Base-by-base conservation (phyloP, 2,113 vertebrate species). In the Bagarius yarrelli region DNA sequence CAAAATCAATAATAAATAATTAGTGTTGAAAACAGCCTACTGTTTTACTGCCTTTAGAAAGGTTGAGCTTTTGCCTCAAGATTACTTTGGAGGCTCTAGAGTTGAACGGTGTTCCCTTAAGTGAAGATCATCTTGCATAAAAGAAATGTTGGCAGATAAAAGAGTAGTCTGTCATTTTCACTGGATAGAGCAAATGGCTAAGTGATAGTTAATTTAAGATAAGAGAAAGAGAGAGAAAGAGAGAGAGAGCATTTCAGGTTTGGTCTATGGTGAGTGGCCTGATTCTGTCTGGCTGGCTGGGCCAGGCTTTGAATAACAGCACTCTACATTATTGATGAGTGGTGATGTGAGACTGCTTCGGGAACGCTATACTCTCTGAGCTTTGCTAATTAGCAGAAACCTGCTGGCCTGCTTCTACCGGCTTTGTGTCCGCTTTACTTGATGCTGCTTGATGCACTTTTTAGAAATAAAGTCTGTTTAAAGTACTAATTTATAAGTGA, bases 1-100 rank as follows among this genome's bases (percentile, higher is more conserved):
- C 8, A 88, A 74, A 90, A 89, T 92, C 76, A 90, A 91, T 89
- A 40, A 92, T 85, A 59, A 19, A 72, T 83, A 18, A 64, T 78
- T 21, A 77, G 64, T 61, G 30, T 50, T 27, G 44, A 52, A 81
- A 74, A 55, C 71, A 83, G 23, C 13, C 50, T 56, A 44, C 27
- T 53, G 30, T 76, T 83, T 34, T 36, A 25, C 21, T 59, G 53
- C 66, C 25, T 47, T 36, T 63, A 47, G 36, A 61, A 53, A 30
- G 57, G 85, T 88, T 84, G 85, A 85, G 81, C 83, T 81, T 78
- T 69, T 25, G 84, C 86, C 87, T 85, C 77, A 89, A 88, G 52
- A 44, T 88, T 85, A 89, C 87, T 85, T 86, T 25, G 84, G 88
- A 82, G 85, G 82, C 73, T 81, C 64, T 86, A 87, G 86, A 87